These are phyloP conservation scores for Priocnemis perturbator DNA, from an alignment of 2,888 invertebrate species.

Conservation along the genomic window DNA sequence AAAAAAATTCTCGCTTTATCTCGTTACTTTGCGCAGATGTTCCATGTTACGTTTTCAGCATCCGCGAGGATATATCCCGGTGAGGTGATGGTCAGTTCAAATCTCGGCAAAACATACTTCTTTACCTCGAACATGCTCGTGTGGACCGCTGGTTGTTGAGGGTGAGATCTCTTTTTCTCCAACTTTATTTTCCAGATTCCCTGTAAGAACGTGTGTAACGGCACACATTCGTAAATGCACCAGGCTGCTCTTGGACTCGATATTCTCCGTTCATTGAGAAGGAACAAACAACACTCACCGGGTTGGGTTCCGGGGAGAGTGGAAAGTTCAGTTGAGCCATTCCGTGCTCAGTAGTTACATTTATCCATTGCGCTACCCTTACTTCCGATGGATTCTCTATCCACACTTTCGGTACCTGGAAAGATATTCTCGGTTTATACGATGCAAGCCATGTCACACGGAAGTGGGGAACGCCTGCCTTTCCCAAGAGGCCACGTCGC, in stretches of 20 bases:
- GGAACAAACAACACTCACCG: constrained; percentile 47
- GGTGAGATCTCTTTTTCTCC: constrained; percentile 62
- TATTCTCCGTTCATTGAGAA: no score
- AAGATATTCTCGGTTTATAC: constrained; percentile 37
- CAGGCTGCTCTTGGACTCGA: not conserved
- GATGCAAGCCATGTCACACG: no score
- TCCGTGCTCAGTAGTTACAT: constrained; percentile 79
- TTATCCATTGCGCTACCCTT: constrained; percentile 81
- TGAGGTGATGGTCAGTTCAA: constrained; percentile 77
- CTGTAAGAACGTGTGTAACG: constrained; percentile 58
- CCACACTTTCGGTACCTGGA: constrained; percentile 81
- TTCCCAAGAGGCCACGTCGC: no score
- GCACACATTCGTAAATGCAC: not conserved
- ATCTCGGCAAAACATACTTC: constrained; percentile 79
- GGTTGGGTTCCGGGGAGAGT: constrained; percentile 72
- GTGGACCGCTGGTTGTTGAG: constrained; percentile 65
- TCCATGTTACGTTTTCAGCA: constrained; percentile 75
- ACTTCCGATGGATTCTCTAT: constrained; percentile 82
- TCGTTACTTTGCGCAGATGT: constrained; percentile 77
- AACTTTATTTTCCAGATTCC: constrained; percentile 78
- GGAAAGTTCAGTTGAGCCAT: constrained; percentile 78
- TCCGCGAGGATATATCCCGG: constrained; percentile 77
- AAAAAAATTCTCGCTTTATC: constrained; percentile 10
- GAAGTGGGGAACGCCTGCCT: no score
- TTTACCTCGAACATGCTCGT: constrained; percentile 76